Evolutionary conservation across 2,888 invertebrate genomes (phyloP), one percentile per base, ranked within the genome.

Genomic region (Tyria jacobaeae): DNA sequence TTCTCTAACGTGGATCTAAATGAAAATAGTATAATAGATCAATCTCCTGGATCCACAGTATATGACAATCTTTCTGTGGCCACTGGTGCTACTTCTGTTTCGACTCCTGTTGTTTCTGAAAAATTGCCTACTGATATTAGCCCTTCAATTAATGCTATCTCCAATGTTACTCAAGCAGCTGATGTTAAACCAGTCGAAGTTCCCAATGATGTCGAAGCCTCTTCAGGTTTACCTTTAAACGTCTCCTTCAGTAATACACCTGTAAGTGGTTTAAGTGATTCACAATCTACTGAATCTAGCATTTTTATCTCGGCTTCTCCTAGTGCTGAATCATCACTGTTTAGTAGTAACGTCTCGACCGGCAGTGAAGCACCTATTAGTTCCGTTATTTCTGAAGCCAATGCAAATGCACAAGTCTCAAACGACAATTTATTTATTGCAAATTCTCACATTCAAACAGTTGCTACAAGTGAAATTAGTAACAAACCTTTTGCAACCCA

Each of bases 371-470:
- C 58, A 21, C 17, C 59, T 53, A 52, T 51, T 49, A 60, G 10
- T 21, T 24, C 61, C 17, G 60, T 44, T 47, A 34, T 64, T 52
- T 56, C 50, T 52, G 57, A 51, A 59, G 55, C 52, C 49, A 52
- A 64, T 48, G 62, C 27, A 39, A 60, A 54, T 44, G 1, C 57
- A 2, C 12, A 34, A 41, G 34, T 60, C n/a, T 50, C 53, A 14
- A 52, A 35, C 15, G 25, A 51, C 25, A 44, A 54, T 58, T 49
- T 15, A 5, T 35, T 55, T n/a, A 24, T 37, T 31, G 31, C 24
- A 25, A 52, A 31, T 47, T 25, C 27, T 6, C n/a, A 9, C 24
- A 24, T 24, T 10, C 47, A 48, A 48, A n/a, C 31, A 21, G 31
- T 15, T 55, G 21, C 24, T 21, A 34, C 31, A 31, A 31, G 1